Percentiles rank a stretch among this genome's conserved stretches.
These are phyloP conservation scores for Timema podura DNA, from an alignment of 2,888 invertebrate genomes.

Conservation along the genomic window DNA sequence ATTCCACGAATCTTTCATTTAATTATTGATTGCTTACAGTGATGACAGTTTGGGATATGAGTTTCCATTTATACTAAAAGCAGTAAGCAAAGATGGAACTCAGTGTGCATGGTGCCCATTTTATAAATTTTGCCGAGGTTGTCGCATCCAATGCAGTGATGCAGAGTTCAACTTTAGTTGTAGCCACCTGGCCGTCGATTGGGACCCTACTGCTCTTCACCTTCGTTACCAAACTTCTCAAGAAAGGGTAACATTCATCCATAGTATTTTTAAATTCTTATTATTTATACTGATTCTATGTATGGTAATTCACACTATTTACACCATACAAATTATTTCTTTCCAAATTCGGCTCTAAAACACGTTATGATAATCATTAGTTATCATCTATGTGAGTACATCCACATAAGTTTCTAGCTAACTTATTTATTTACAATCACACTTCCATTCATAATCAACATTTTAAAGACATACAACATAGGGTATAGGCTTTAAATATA, in stretches of 20 bases:
- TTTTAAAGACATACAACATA: too few species aligned
- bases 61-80: constrained; percentile 84
- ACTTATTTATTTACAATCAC: too few species aligned
- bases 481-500: too few species aligned
- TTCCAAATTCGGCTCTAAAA: too few species aligned
- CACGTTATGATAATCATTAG: too few species aligned
- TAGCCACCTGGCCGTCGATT: constrained; percentile 75
- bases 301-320: too few species aligned
- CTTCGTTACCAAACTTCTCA: constrained; percentile 77
- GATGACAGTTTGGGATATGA: constrained; percentile 90
- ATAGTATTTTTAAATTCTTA: too few species aligned
- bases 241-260: constrained; percentile 54
- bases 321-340: too few species aligned
- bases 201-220: constrained; percentile 93
- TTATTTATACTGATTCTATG: too few species aligned
- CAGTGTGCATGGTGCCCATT: constrained; percentile 75
- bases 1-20: neutral
- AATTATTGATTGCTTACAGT: constrained; percentile 50
- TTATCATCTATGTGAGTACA: too few species aligned
- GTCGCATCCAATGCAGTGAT: constrained; percentile 65
- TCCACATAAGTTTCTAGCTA: too few species aligned
- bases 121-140: constrained; percentile 81
- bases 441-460: too few species aligned
- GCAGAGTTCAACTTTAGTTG: constrained; percentile 40
- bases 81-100: constrained; percentile 68